phyloP scores from a whole-genome alignment of 2,797 vertebrate species.

The Enteromius trimaculatus region DNA sequence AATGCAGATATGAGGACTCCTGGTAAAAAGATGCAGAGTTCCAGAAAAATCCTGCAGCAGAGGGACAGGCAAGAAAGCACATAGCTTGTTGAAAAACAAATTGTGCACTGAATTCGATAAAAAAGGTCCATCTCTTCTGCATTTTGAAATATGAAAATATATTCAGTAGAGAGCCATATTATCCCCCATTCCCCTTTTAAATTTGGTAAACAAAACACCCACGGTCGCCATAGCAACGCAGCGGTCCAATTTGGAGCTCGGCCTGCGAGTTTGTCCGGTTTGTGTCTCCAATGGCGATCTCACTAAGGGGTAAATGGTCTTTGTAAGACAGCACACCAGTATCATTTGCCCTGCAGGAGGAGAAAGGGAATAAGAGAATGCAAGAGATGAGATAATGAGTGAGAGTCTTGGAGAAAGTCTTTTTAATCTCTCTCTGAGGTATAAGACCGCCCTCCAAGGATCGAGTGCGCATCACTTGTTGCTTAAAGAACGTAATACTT shows the following conservation, averaged over 20 bases:
- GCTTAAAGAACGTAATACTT: constrained; percentile 32
- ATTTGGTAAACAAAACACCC: constrained; percentile 72
- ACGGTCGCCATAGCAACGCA: constrained; percentile 89
- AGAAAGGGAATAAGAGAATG: constrained; percentile 42
- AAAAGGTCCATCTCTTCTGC: constrained; percentile 18
- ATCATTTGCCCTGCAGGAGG: constrained; percentile 81
- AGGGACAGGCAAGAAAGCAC: constrained; percentile 16
- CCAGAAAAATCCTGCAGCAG: constrained; percentile 84
- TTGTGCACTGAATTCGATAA: background rate
- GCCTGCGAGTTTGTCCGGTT: constrained; percentile 86
- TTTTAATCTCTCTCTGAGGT: constrained; percentile 41
- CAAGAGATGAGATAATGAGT: constrained; percentile 36
- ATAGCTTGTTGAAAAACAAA: background rate
- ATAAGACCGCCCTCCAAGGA: constrained; percentile 5
- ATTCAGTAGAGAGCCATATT: constrained; percentile 37
- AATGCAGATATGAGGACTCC: constrained; percentile 83
- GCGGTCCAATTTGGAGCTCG: constrained; percentile 83
- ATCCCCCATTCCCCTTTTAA: constrained; percentile 41
- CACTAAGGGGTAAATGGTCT: constrained; percentile 88
- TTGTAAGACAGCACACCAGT: constrained; percentile 85
- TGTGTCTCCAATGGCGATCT: constrained; percentile 86
- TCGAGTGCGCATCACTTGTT: constrained; percentile 40
- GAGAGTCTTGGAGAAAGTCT: constrained; percentile 3
- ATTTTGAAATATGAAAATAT: constrained; percentile 48
- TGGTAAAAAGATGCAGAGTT: constrained; percentile 85